Evolutionary conservation across 2,888 invertebrate genomes (phyloP), one percentile per base, ranked within the genome.

Genomic region (Synergus gifuensis): DNA sequence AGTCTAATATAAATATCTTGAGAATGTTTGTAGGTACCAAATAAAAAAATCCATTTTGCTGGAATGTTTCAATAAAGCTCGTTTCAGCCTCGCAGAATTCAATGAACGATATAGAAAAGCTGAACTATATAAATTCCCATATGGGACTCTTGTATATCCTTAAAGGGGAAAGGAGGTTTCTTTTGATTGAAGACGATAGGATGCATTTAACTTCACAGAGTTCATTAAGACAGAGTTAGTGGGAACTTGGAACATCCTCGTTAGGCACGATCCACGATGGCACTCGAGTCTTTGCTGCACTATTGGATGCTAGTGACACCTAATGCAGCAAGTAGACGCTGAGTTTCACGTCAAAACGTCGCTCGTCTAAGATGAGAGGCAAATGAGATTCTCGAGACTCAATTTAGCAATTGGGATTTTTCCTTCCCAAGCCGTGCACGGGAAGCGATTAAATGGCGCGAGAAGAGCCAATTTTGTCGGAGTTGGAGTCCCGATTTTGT

Each of bases 141-240:
- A 62, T 28, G 14, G 14, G 62, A 62, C 22, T 28, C 12, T 62
- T 1, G 3, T 14, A 14, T 14, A 14, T 4, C 12, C 22, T 28
- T 62, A 28, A 28, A 36, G 28, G 3, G 4, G 4, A 22, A 16
- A 73, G 36, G n/a, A 73, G 36, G 36, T 9, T 58, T 73, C 36
- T 54, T 49, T 49, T n/a, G 54, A 54, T 11, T 40, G n/a, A 73
- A 36, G n/a, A 58, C n/a, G 73, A 54, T 73, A 49, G 73, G 54
- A 73, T 28, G 54, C 40, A 49, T 73, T 73, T 73, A 73, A 73
- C 73, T 73, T 73, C 36, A 73, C 73, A 49, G 73, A 73, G 36
- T 73, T 73, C 73, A 73, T 73, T 73, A 73, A 36, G 73, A 58
- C 49, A 40, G 73, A 73, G 73, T 73, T 73, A 73, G 54, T 54